These are phyloP conservation scores for Nyleta sp. DNA, from an alignment of 2,888 invertebrate genomes.

Conservation along the genomic window DNA sequence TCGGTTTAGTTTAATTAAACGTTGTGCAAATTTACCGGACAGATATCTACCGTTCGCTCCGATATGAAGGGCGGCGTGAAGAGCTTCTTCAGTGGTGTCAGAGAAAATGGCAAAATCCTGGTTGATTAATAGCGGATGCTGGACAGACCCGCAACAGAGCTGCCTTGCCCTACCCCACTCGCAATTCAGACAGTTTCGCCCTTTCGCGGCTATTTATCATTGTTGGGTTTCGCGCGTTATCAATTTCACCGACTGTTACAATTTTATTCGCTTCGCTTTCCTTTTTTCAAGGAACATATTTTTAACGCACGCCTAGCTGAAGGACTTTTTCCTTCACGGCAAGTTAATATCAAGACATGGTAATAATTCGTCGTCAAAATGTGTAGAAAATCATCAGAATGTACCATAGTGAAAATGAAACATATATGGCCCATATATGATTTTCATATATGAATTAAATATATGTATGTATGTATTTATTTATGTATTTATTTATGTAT, in stretches of 20 bases:
- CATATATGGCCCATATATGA: no score
- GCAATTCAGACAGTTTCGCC: constrained; percentile 11
- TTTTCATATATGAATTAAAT: no score
- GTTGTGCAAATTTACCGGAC: constrained; percentile 54
- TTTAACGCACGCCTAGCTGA: no score
- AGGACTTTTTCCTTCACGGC: no score
- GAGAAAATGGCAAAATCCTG: constrained; percentile 52
- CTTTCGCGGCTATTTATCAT: constrained; percentile 52
- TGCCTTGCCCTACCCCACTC: constrained; percentile 5
- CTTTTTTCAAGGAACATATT: no score
- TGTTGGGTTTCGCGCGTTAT: constrained; percentile 47
- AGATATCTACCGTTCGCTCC: constrained; percentile 42
- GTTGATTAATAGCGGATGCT: constrained; percentile 54
- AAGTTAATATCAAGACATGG: no score
- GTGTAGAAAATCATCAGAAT: no score
- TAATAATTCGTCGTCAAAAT: no score
- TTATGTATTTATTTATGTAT: no score
- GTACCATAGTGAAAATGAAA: no score
- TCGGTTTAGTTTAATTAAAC: constrained; percentile 52
- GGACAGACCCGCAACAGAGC: constrained; percentile 10
- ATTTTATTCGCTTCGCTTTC: neutral
- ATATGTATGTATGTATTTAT: no score
- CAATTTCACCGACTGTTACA: constrained; percentile 50
- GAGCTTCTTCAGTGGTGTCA: constrained; percentile 31
- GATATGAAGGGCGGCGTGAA: constrained; percentile 34